Evolutionary conservation across 2,797 vertebrate species (phyloP).

Genomic region (Erithacus rubecula): DNA sequence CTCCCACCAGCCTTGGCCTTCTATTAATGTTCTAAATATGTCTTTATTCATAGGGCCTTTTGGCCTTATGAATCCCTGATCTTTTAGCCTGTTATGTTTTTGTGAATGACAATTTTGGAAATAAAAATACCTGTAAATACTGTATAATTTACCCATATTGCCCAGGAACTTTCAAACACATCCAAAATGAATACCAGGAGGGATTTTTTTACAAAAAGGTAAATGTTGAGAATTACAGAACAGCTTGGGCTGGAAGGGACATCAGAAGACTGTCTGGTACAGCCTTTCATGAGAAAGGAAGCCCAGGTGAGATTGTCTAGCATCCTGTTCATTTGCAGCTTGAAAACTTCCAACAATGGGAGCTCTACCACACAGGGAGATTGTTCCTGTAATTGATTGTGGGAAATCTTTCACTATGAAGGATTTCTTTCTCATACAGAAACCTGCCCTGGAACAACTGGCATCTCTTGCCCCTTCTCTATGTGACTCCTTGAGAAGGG

Average conservation of each 20-base stretch:
- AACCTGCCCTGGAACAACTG: neutral
- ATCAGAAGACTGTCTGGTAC: neutral
- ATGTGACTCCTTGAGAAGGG: neutral
- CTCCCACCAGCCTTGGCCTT: neutral
- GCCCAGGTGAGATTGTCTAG: neutral
- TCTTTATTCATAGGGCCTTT: neutral
- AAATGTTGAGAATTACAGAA: neutral
- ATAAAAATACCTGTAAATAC: neutral
- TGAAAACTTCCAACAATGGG: neutral
- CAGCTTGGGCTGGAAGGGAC: neutral
- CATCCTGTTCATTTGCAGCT: neutral
- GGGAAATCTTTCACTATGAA: neutral
- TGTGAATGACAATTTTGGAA: neutral
- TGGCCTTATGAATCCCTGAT: neutral
- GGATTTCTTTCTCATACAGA: neutral
- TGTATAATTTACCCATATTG: neutral
- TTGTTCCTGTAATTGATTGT: neutral
- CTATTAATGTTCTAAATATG: neutral
- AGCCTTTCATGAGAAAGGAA: neutral
- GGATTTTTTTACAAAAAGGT: neutral
- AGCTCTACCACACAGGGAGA: neutral
- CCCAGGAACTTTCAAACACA: neutral
- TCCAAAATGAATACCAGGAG: neutral
- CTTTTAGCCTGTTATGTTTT: neutral
- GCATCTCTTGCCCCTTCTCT: neutral